A percentile compares a stretch with the other conserved stretches of the same genome.
Evolutionary conservation across 2,888 invertebrate genomes (phyloP).

Genomic region (Megamerina dolium): DNA sequence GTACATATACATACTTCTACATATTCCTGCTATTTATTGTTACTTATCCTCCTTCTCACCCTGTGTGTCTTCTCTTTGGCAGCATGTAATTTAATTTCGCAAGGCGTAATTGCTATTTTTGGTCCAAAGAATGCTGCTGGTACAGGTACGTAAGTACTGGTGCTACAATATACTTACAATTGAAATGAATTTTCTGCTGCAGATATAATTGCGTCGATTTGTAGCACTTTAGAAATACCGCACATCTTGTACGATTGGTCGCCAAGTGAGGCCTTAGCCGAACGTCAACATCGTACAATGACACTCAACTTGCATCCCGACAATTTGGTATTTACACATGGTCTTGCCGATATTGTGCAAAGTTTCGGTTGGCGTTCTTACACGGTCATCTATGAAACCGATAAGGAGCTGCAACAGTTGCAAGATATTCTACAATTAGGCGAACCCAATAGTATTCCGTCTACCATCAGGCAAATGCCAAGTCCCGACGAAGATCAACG

Average conservation of each 20-base stretch:
- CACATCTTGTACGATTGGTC: slow-evolving; percentile 60
- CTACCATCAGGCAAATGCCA: slow-evolving; percentile 64
- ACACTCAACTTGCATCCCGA: slow-evolving; percentile 68
- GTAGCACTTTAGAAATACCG: slow-evolving; percentile 59
- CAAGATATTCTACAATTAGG: slow-evolving; percentile 74
- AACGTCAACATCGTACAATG: slow-evolving; percentile 51
- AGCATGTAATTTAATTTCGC: slow-evolving; percentile 62
- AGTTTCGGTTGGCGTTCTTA: slow-evolving; percentile 74
- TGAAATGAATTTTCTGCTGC: background rate
- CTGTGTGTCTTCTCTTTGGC: no score
- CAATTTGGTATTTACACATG: slow-evolving; percentile 58
- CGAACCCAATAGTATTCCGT: slow-evolving; percentile 59
- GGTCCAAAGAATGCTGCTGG: slow-evolving; percentile 54
- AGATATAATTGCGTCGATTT: slow-evolving; percentile 53
- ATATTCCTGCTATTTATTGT: no score
- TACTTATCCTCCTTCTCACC: no score
- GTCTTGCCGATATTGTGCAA: slow-evolving; percentile 66
- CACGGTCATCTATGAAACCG: slow-evolving; percentile 76
- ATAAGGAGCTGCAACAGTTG: slow-evolving; percentile 65
- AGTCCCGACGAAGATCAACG: slow-evolving; percentile 52
- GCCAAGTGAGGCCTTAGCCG: slow-evolving; percentile 48
- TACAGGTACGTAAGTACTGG: slow-evolving; percentile 50
- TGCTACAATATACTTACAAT: background rate
- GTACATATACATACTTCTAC: no score
- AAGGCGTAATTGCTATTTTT: slow-evolving; percentile 68